phyloP scores from a whole-genome alignment of 2,888 invertebrate genomes.

The Cheilosia vulpina region DNA sequence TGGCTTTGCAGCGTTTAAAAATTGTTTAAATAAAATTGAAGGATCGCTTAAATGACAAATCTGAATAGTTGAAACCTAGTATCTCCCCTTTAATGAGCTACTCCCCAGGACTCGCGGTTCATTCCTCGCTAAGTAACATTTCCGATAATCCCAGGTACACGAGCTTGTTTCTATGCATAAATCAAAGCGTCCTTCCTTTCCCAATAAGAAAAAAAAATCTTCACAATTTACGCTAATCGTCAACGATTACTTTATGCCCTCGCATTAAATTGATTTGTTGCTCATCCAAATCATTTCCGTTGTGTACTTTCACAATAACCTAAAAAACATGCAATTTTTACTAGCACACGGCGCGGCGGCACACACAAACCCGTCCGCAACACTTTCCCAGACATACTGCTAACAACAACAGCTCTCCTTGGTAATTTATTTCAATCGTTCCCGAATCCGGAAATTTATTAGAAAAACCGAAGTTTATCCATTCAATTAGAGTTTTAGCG shows the following conservation, averaged over 20 bases:
- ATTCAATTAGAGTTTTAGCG: conserved; percentile 41
- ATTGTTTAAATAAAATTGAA: too few relatives aligned
- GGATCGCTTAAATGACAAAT: too few relatives aligned
- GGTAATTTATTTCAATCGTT: conserved; percentile 25
- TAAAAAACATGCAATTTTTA: conserved; percentile 7
- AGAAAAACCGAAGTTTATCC: conserved; percentile 34
- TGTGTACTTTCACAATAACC: conserved; percentile 39
- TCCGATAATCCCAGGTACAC: too few relatives aligned
- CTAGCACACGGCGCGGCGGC: conserved; percentile 8
- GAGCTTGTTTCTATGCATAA: not conserved
- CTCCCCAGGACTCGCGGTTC: too few relatives aligned
- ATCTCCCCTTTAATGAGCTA: too few relatives aligned
- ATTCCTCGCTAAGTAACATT: too few relatives aligned
- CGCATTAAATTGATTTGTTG: conserved; percentile 25
- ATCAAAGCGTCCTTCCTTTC: not conserved
- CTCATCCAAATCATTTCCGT: conserved; percentile 18
- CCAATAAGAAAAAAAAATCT: too few relatives aligned
- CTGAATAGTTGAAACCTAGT: too few relatives aligned
- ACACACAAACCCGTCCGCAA: not conserved
- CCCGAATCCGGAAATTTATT: conserved; percentile 26
- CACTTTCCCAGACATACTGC: conserved; percentile 4
- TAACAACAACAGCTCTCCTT: not conserved
- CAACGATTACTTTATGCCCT: conserved; percentile 9
- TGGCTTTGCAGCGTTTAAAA: too few relatives aligned
- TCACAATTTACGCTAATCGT: conserved; percentile 14